Evolutionary conservation across 2,113 vertebrate genomes (phyloP).

Genomic region (Notothenia coriiceps): DNA sequence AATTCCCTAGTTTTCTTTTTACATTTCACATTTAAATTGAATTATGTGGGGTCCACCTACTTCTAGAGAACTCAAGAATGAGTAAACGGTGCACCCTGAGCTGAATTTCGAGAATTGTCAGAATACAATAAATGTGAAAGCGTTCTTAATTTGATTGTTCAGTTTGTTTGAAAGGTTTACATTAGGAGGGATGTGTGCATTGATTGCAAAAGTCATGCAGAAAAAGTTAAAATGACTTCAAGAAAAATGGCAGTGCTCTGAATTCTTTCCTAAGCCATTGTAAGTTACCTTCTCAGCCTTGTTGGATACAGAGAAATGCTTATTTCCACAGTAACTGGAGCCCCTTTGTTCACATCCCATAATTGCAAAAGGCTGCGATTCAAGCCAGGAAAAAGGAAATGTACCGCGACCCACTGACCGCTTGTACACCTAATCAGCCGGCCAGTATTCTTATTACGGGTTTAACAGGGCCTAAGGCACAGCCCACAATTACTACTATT

Average conservation of each 20-base stretch:
- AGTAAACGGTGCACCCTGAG: background rate
- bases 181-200: background rate
- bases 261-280: conserved; percentile 36
- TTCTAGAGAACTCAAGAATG: background rate
- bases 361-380: conserved; percentile 65
- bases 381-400: conserved; percentile 63
- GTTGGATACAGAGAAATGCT: conserved; percentile 45
- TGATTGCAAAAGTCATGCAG: background rate
- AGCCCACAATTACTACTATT: conserved; percentile 57
- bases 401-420: conserved; percentile 60
- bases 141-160: background rate
- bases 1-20: background rate
- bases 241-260: conserved; percentile 9
- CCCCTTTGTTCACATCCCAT: conserved; percentile 64
- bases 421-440: conserved; percentile 70
- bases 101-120: background rate
- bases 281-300: conserved; percentile 16
- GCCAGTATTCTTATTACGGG: conserved; percentile 60
- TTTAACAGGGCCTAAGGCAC: conserved; percentile 61
- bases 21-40: background rate
- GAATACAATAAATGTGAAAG: background rate
- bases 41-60: background rate
- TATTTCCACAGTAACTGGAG: conserved; percentile 62
- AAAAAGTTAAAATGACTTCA: background rate
- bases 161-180: background rate